phyloP scores from a whole-genome alignment of 2,888 invertebrate genomes.

The Platyscelio sp. region DNA sequence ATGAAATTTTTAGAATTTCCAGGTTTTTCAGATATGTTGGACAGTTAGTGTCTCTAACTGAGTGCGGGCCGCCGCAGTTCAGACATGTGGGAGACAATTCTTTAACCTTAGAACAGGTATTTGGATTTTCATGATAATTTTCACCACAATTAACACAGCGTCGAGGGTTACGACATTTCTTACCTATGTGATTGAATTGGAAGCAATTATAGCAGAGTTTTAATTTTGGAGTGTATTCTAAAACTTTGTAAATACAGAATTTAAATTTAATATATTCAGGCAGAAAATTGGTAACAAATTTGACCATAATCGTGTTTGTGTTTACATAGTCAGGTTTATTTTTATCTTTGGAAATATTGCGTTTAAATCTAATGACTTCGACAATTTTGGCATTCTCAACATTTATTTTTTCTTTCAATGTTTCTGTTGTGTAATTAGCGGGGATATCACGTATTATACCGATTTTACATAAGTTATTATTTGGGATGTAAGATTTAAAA shows the following conservation, averaged over 20 bases:
- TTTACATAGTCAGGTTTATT: background rate
- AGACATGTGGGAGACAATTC: background rate
- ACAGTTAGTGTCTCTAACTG: background rate
- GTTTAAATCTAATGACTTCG: conserved; percentile 5
- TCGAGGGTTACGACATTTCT: background rate
- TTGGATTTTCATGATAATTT: background rate
- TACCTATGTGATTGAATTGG: background rate
- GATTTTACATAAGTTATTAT: conserved; percentile 5
- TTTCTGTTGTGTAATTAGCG: background rate
- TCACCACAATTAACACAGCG: background rate
- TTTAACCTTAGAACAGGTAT: background rate
- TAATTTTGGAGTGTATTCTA: background rate
- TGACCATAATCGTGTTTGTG: background rate
- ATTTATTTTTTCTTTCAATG: background rate
- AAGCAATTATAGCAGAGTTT: conserved; percentile 20
- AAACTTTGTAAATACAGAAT: background rate
- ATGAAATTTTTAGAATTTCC: background rate
- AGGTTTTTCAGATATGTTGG: background rate
- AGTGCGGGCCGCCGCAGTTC: background rate
- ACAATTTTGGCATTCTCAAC: background rate
- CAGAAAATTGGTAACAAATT: conserved; percentile 1
- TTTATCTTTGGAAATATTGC: background rate
- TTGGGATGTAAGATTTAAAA: background rate
- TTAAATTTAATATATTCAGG: conserved; percentile 13
- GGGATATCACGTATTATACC: background rate